These are phyloP conservation scores for Phalacrocorax aristotelis DNA, from an alignment of 2,113 vertebrate genomes.

Conservation along the genomic window DNA sequence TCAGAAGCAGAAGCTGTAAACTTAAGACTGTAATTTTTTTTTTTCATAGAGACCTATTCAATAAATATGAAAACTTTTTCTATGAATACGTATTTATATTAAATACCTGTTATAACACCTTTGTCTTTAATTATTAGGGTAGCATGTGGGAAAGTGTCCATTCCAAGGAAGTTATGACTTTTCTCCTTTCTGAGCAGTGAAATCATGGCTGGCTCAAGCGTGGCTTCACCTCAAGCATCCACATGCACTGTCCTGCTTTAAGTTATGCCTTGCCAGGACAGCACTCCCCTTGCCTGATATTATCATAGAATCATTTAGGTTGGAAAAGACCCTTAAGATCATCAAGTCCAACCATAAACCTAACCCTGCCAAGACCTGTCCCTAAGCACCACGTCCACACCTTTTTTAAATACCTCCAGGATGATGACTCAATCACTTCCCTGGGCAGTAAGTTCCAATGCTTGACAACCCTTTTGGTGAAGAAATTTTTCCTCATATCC, in stretches of 20 bases:
- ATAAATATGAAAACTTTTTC: not conserved
- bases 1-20: not conserved
- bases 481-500: too few species aligned
- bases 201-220: not conserved
- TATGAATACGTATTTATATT: not conserved
- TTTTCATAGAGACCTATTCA: not conserved
- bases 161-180: not conserved
- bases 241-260: not conserved
- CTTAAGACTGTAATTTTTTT: not conserved
- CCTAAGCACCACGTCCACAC: too few species aligned
- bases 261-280: accelerated
- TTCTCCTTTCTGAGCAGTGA: not conserved
- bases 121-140: not conserved
- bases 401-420: too few species aligned
- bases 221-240: not conserved
- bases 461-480: too few species aligned
- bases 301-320: too few species aligned
- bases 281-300: not conserved
- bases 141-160: not conserved
- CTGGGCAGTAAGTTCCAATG: too few species aligned
- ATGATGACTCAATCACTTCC: too few species aligned
- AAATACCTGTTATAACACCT: not conserved
- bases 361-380: too few species aligned
- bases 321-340: too few species aligned
- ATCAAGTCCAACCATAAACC: too few species aligned